These are phyloP conservation scores for Zaprionus nigranus DNA, from an alignment of 1,140 invertebrate species.

Conservation along the genomic window DNA sequence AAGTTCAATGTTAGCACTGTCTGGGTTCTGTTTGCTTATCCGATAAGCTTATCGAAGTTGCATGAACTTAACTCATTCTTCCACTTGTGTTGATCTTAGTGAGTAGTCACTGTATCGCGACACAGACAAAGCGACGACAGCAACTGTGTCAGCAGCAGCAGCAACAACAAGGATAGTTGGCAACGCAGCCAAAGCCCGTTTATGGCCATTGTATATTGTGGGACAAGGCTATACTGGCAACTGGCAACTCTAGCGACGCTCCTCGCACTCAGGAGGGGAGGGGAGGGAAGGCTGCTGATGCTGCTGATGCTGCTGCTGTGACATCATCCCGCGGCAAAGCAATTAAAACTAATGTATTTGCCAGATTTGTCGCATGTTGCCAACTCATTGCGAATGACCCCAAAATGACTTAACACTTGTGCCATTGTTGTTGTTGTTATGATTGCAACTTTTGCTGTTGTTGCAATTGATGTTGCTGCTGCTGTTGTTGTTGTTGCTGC, in stretches of 20 bases:
- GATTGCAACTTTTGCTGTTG: slow-evolving; percentile 1
- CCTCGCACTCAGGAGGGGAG: neutral
- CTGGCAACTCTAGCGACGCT: slow-evolving; percentile 25
- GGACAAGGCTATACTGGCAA: slow-evolving; percentile 52
- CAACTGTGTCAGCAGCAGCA: slow-evolving; percentile 18
- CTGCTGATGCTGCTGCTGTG: slow-evolving; percentile 17
- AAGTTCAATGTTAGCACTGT: neutral
- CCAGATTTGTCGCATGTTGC: slow-evolving; percentile 55
- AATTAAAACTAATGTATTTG: slow-evolving; percentile 71
- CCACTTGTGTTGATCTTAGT: neutral
- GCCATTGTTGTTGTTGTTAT: slow-evolving; percentile 3
- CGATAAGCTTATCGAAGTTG: neutral
- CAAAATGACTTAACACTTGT: slow-evolving; percentile 62
- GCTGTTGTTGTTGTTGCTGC: slow-evolving; percentile 3
- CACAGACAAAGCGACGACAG: slow-evolving; percentile 57
- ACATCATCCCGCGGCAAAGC: slow-evolving; percentile 48
- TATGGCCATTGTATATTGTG: slow-evolving; percentile 45
- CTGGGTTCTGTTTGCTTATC: neutral
- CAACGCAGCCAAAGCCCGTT: slow-evolving; percentile 56
- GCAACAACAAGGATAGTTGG: slow-evolving; percentile 25
- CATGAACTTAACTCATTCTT: too few species aligned
- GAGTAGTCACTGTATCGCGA: slow-evolving; percentile 1
- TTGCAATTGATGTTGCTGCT: neutral
- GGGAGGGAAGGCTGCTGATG: neutral
- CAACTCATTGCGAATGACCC: slow-evolving; percentile 53